Conservation (phyloP, 2,888 invertebrate genomes). For the Lagria hirta region DNA sequence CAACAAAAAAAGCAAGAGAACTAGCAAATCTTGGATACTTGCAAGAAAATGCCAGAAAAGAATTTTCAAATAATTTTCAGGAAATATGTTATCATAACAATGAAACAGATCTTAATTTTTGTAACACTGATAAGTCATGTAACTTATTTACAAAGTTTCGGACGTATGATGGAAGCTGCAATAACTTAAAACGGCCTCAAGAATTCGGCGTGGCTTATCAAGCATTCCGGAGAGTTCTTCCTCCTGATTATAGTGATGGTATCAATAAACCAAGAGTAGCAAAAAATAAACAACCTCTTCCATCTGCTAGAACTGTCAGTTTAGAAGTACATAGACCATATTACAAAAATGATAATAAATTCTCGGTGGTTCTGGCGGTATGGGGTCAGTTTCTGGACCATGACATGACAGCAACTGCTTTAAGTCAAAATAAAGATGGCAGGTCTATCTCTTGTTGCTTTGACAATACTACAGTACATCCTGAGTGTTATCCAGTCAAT, state of each 20-base stretch:
- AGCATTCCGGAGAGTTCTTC: constrained; percentile 73
- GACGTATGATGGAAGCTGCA: constrained; percentile 73
- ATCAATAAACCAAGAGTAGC: constrained; percentile 63
- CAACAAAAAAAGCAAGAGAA: constrained; percentile 61
- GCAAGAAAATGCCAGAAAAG: constrained; percentile 68
- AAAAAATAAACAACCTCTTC: constrained; percentile 59
- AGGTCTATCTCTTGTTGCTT: constrained; percentile 72
- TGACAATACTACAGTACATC: constrained; percentile 57
- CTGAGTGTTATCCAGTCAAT: constrained; percentile 79
- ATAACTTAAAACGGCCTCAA: constrained; percentile 66
- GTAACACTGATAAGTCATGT: constrained; percentile 21
- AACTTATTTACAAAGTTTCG: constrained; percentile 59
- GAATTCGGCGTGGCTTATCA: constrained; percentile 71
- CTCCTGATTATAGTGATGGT: constrained; percentile 78
- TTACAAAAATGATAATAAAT: constrained; percentile 71
- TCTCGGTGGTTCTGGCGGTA: constrained; percentile 82
- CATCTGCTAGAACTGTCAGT: constrained; percentile 76
- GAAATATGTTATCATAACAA: constrained; percentile 16
- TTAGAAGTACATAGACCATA: constrained; percentile 71
- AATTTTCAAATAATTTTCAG: constrained; percentile 17
- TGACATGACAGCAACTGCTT: constrained; percentile 82
- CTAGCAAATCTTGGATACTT: constrained; percentile 68
- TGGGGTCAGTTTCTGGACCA: constrained; percentile 90
- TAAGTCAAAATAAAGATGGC: constrained; percentile 72
- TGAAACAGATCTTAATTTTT: constrained; percentile 3